A percentile compares a stretch with the other conserved stretches of the same genome.
These are phyloP conservation scores for Phaedon cochleariae DNA, from an alignment of 2,888 invertebrate species.

Conservation along the genomic window DNA sequence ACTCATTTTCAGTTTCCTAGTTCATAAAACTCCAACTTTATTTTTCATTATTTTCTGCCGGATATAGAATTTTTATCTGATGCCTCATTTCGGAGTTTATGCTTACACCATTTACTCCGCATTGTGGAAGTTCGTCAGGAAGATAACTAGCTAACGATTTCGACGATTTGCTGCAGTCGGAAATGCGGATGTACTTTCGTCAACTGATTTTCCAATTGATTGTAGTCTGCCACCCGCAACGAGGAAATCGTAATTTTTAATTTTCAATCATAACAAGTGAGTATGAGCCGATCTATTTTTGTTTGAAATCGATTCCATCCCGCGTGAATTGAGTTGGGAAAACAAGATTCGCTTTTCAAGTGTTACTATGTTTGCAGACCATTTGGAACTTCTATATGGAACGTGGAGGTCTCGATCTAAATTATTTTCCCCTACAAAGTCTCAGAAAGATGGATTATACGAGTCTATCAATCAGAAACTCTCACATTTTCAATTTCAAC, in stretches of 20 bases:
- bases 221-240: not conserved
- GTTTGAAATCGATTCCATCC: not conserved
- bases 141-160: not conserved
- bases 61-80: constrained; percentile 13
- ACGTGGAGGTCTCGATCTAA: not conserved
- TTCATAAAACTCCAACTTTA: not conserved
- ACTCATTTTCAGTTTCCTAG: not conserved
- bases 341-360: too few relatives aligned
- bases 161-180: not conserved
- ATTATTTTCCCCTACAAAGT: not conserved
- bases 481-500: not conserved
- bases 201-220: not conserved
- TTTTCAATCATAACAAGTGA: not conserved
- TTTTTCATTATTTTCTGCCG: not conserved
- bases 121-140: not conserved
- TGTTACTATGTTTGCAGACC: not conserved
- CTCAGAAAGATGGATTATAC: too few relatives aligned
- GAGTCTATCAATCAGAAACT: not conserved
- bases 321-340: not conserved
- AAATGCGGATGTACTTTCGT: not conserved
- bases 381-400: not conserved
- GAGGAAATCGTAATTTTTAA: not conserved
- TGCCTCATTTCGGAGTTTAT: not conserved
- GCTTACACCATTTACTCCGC: not conserved
- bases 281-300: not conserved